Evolutionary conservation across 1,140 invertebrate species (phyloP).

Genomic region (Cydia strobilella): DNA sequence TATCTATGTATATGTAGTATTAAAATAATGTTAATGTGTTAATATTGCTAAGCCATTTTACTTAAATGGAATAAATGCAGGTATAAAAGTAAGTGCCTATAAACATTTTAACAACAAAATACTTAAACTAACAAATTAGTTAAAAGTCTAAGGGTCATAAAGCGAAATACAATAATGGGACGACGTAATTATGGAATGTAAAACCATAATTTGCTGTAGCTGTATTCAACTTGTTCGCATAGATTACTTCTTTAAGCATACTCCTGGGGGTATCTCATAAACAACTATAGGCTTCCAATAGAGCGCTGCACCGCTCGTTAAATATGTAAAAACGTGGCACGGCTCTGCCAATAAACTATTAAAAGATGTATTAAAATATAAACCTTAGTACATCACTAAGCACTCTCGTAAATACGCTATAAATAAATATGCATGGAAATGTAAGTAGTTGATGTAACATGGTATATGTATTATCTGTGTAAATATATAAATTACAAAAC

Average conservation of each 20-base stretch:
- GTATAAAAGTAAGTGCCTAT: not conserved
- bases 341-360: constrained; percentile 30
- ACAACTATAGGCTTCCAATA: constrained; percentile 33
- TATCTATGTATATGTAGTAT: too few relatives aligned
- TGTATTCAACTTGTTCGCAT: constrained; percentile 33
- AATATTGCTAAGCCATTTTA: too few relatives aligned
- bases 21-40: too few relatives aligned
- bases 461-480: too few relatives aligned
- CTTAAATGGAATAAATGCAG: not conserved
- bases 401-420: constrained; percentile 23
- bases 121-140: not conserved
- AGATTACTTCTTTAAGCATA: constrained; percentile 36
- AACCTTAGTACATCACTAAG: constrained; percentile 10
- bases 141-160: not conserved
- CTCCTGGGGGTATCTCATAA: constrained; percentile 38
- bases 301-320: constrained; percentile 39
- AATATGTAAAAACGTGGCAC: constrained; percentile 42
- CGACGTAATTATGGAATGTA: constrained; percentile 11
- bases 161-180: not conserved
- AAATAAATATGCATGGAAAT: not conserved
- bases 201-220: constrained; percentile 11
- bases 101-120: not conserved
- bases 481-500: too few relatives aligned
- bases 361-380: constrained; percentile 29
- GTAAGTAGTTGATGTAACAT: not conserved